Conservation (phyloP, 2,797 vertebrate genomes). For the Clarias platycephalus region DNA sequence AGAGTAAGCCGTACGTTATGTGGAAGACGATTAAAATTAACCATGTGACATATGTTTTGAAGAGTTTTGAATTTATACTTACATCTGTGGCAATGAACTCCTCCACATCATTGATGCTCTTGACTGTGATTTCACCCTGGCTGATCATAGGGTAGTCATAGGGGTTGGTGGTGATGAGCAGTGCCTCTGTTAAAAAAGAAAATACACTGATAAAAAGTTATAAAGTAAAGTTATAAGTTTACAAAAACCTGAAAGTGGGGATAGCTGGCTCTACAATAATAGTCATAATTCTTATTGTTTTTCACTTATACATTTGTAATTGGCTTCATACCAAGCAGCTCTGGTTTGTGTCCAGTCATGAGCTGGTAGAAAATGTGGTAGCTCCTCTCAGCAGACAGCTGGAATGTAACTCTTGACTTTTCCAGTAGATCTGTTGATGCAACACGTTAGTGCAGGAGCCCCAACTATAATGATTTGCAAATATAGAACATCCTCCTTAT, state of each 20-base stretch:
- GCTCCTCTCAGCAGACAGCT: conserved; percentile 79
- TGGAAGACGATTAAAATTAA: neutral
- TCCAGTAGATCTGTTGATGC: conserved; percentile 73
- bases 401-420: conserved; percentile 81
- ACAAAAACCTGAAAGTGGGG: neutral
- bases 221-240: neutral
- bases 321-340: conserved; percentile 69
- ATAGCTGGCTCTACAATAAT: neutral
- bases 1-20: conserved; percentile 62
- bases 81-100: conserved; percentile 80
- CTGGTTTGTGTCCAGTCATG: conserved; percentile 77
- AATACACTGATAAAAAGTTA: neutral
- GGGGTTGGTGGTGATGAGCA: conserved; percentile 78
- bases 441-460: neutral
- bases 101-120: conserved; percentile 77
- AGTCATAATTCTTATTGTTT: neutral
- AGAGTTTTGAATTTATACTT: conserved; percentile 54
- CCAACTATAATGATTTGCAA: neutral
- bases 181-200: conserved; percentile 68
- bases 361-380: conserved; percentile 71
- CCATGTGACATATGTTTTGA: neutral
- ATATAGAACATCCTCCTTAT: neutral
- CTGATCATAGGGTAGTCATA: conserved; percentile 75
- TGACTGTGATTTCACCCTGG: conserved; percentile 77
- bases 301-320: neutral